Evolutionary conservation across 2,113 vertebrate species (phyloP).

Genomic region (Odocoileus hemionus): DNA sequence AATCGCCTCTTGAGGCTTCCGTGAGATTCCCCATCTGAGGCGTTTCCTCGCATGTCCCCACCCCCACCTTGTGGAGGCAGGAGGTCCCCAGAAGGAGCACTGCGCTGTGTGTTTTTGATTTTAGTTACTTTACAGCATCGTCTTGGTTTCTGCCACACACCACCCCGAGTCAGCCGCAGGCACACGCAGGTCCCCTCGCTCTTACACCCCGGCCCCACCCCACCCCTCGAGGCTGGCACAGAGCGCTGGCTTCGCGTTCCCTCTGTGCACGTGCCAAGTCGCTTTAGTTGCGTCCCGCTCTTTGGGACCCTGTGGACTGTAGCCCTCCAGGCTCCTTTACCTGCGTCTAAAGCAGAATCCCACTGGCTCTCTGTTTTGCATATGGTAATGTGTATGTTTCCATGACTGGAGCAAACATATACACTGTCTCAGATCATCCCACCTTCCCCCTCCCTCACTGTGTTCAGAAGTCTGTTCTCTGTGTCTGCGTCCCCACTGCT

Average conservation of each 20-base stretch:
- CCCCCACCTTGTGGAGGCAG: not conserved
- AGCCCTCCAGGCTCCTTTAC: not conserved
- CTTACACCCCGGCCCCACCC: not conserved
- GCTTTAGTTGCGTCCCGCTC: rapidly evolving
- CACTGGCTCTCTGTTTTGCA: rapidly evolving
- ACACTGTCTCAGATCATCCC: not conserved
- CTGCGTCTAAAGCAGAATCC: not conserved
- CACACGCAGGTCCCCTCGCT: not conserved
- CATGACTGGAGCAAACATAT: not conserved
- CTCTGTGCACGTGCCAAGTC: not conserved
- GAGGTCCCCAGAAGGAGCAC: not conserved
- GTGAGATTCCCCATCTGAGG: not conserved
- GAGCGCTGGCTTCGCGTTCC: not conserved
- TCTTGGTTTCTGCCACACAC: not conserved
- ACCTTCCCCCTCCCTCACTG: not conserved
- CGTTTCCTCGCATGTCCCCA: rapidly evolving
- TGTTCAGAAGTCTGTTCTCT: not conserved
- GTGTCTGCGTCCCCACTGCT: not conserved
- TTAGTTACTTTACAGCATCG: not conserved
- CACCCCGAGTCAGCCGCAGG: not conserved
- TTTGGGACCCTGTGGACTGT: rapidly evolving
- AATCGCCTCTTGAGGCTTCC: not conserved
- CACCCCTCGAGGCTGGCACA: not conserved
- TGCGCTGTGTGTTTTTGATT: not conserved
- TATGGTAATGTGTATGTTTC: not conserved